phyloP scores from a whole-genome alignment of 2,113 vertebrate species.

The Argyrosomus japonicus region DNA sequence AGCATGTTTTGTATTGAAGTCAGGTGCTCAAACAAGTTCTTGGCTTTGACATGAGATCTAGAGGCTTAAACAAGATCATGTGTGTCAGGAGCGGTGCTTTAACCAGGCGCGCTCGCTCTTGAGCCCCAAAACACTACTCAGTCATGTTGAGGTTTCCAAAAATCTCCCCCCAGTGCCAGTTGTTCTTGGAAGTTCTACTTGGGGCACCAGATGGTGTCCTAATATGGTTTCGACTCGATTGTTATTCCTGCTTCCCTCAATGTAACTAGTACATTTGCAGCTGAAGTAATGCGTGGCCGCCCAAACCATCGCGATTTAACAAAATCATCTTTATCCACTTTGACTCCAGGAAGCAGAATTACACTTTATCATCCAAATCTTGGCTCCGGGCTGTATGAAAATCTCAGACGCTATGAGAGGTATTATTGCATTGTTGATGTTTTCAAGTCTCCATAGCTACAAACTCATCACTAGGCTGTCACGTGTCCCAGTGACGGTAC shows the following conservation, averaged over 20 bases:
- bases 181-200: slow-evolving; percentile 63
- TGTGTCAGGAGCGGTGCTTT: slow-evolving; percentile 40
- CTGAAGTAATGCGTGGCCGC: slow-evolving; percentile 7
- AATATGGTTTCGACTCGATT: slow-evolving; percentile 52
- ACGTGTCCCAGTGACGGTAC: slow-evolving; percentile 45
- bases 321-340: slow-evolving; percentile 18
- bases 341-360: slow-evolving; percentile 25
- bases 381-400: neutral
- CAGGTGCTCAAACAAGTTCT: slow-evolving; percentile 39
- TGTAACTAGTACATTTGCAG: slow-evolving; percentile 12
- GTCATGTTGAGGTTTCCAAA: slow-evolving; percentile 43
- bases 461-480: slow-evolving; percentile 36
- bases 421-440: slow-evolving; percentile 53
- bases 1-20: slow-evolving; percentile 39
- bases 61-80: slow-evolving; percentile 59
- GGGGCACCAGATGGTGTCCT: slow-evolving; percentile 58
- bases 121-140: slow-evolving; percentile 49
- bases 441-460: slow-evolving; percentile 66
- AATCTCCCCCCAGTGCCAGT: slow-evolving; percentile 44
- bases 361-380: slow-evolving; percentile 1
- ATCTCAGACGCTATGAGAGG: slow-evolving; percentile 18
- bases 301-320: slow-evolving; percentile 23
- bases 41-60: slow-evolving; percentile 44
- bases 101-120: slow-evolving; percentile 18
- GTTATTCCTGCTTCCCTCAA: slow-evolving; percentile 17